phyloP scores from a whole-genome alignment of 1,140 invertebrate species.

The Notospermus geniculatus region DNA sequence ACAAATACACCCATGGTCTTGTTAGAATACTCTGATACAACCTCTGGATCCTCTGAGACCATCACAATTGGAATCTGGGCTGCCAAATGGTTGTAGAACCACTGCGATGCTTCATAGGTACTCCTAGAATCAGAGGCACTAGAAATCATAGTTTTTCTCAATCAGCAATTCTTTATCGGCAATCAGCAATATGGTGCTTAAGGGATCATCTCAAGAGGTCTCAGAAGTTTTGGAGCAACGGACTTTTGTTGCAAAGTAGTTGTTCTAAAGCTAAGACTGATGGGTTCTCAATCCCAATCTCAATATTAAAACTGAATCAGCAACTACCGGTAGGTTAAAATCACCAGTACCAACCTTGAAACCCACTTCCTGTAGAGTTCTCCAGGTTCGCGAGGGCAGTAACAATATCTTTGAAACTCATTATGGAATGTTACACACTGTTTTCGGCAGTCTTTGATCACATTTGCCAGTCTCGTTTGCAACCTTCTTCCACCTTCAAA shows the following conservation, averaged over 20 bases:
- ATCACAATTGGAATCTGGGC: conserved; percentile 47
- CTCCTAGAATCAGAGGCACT: conserved; percentile 26
- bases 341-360: conserved; percentile 27
- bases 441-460: conserved; percentile 36
- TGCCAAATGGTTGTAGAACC: conserved; percentile 48
- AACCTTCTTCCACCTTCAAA: conserved; percentile 36
- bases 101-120: conserved; percentile 41
- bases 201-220: too few relatives aligned
- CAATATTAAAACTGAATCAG: too few relatives aligned
- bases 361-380: conserved; percentile 34
- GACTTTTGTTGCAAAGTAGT: too few relatives aligned
- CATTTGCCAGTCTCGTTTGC: conserved; percentile 30
- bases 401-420: conserved; percentile 47
- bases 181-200: too few relatives aligned
- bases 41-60: conserved; percentile 41
- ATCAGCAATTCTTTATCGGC: too few relatives aligned
- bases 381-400: conserved; percentile 33
- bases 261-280: too few relatives aligned
- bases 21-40: conserved; percentile 32
- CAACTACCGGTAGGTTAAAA: too few relatives aligned
- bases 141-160: not conserved
- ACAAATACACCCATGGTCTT: conserved; percentile 41
- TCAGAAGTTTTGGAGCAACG: too few relatives aligned
- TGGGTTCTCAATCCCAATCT: too few relatives aligned
- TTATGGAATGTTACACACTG: conserved; percentile 44